phyloP scores from a whole-genome alignment of 2,888 invertebrate genomes.

The Sthenelais limicola region DNA sequence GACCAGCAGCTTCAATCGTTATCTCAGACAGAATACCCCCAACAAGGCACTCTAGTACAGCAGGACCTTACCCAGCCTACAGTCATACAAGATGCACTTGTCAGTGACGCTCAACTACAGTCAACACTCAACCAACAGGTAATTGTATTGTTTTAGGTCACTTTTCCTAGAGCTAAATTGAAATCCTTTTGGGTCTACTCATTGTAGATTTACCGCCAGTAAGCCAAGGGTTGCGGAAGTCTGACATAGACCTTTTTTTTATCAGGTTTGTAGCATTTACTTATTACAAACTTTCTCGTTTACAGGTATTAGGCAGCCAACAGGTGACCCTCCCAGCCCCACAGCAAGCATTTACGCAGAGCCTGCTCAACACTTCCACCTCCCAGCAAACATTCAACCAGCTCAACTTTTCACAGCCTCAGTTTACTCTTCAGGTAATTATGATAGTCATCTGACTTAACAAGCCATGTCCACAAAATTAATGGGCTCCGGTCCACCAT shows the following conservation, averaged over 20 bases:
- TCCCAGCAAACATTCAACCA: slow-evolving; percentile 51
- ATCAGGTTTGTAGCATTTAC: background rate
- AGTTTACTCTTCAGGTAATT: slow-evolving; percentile 54
- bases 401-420: slow-evolving; percentile 47
- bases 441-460: no score
- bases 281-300: background rate
- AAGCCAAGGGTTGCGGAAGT: no score
- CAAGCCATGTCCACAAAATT: no score
- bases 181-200: no score
- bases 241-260: no score
- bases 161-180: no score
- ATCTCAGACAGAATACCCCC: slow-evolving; percentile 16
- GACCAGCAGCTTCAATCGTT: slow-evolving; percentile 7
- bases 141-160: background rate
- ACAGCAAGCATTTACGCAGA: slow-evolving; percentile 59
- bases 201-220: no score
- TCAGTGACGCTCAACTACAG: slow-evolving; percentile 56
- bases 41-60: background rate
- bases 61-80: slow-evolving; percentile 39
- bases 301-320: slow-evolving; percentile 50
- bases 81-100: slow-evolving; percentile 44
- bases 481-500: no score
- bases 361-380: slow-evolving; percentile 53
- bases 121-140: slow-evolving; percentile 65
- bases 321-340: slow-evolving; percentile 11